A percentile compares a stretch with the other conserved stretches of the same genome.
Conservation (phyloP, 2,888 invertebrate genomes). For the Rhogogaster chlorosoma region DNA sequence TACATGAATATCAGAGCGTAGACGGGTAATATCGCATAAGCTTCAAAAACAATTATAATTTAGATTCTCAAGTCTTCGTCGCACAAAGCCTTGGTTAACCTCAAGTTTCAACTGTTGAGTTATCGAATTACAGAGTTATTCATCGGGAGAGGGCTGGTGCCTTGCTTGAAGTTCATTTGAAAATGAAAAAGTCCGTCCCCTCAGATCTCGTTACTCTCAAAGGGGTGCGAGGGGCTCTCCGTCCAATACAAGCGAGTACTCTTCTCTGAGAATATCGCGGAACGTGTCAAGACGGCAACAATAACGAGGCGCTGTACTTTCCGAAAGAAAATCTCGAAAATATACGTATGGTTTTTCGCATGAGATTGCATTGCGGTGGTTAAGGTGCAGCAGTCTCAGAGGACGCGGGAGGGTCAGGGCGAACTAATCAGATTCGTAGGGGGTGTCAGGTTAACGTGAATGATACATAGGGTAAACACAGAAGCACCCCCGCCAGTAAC, state of each 20-base stretch:
- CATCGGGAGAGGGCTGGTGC: neutral
- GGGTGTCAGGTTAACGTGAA: slow-evolving; percentile 45
- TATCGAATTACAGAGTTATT: slow-evolving; percentile 30
- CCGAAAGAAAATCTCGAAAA: neutral
- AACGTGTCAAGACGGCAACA: slow-evolving; percentile 1
- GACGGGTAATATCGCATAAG: neutral
- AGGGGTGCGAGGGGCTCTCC: neutral
- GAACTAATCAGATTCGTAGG: slow-evolving; percentile 39
- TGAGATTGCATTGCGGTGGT: slow-evolving; percentile 9
- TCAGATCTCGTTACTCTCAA: slow-evolving; percentile 4
- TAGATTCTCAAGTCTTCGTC: neutral
- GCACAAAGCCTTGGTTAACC: slow-evolving; percentile 6
- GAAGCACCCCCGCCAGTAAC: slow-evolving; percentile 19
- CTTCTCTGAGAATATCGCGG: neutral
- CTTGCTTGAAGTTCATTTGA: neutral
- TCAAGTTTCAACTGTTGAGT: slow-evolving; percentile 29
- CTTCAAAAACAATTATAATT: slow-evolving; percentile 34
- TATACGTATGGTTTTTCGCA: neutral
- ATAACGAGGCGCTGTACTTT: neutral
- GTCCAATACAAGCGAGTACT: neutral
- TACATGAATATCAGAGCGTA: neutral
- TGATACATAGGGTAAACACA: slow-evolving; percentile 49
- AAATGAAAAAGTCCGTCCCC: neutral
- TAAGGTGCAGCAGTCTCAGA: neutral
- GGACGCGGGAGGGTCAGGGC: slow-evolving; percentile 1